These are phyloP conservation scores for Chionis minor DNA, from an alignment of 2,113 vertebrate species.

Conservation along the genomic window DNA sequence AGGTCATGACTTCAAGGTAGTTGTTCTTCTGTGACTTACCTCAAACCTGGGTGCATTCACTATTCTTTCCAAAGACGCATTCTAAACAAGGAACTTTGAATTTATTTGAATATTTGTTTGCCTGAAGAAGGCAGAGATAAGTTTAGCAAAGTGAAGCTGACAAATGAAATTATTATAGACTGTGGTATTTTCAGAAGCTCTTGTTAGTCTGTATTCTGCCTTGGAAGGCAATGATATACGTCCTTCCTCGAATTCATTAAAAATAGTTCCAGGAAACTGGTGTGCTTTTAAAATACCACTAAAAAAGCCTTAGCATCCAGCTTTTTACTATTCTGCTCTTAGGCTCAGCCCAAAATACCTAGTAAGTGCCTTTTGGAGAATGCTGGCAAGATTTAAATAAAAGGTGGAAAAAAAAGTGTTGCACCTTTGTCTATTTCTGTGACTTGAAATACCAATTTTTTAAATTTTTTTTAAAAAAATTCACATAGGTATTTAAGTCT, in stretches of 20 bases:
- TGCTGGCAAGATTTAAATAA: background rate
- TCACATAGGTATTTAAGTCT: background rate
- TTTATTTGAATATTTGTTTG: background rate
- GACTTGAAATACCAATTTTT: background rate
- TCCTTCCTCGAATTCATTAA: background rate
- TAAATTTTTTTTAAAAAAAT: background rate
- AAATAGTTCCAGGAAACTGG: background rate
- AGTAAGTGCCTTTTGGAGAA: background rate
- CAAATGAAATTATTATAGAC: background rate
- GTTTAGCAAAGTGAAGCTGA: background rate
- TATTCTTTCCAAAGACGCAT: background rate
- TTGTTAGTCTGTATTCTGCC: background rate
- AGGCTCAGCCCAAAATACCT: background rate
- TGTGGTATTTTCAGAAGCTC: background rate
- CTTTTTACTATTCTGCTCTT: background rate
- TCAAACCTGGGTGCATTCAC: background rate
- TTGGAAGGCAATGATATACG: background rate
- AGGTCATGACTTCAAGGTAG: background rate
- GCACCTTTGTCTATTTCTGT: background rate
- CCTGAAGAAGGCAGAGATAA: background rate
- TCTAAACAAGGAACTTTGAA: background rate
- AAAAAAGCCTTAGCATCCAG: background rate
- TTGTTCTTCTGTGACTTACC: background rate
- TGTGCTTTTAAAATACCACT: background rate
- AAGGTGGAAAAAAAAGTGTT: background rate